Base-by-base conservation (phyloP, 2,113 vertebrate genomes). In the Pituophis catenifer region DNA sequence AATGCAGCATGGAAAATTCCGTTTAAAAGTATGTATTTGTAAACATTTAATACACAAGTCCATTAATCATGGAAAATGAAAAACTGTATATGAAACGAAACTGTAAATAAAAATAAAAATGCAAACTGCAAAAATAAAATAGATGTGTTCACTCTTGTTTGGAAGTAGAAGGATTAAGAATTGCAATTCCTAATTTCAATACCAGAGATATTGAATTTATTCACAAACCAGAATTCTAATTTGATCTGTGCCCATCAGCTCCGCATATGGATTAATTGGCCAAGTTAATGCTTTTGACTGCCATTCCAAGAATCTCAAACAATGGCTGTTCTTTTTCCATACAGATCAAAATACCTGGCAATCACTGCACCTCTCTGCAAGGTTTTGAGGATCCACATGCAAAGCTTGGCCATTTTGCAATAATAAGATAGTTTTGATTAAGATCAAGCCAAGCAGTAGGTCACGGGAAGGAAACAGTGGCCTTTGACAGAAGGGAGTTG, bases 401-500 rank as follows among this genome's bases (percentile, higher is more conserved):
- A 92, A 89, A 93, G 26, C 23, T 19, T 93, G 92, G 48, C 85
- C 81, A 81, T 17, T 1, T 88, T 92, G 75, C 57, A 96, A 95
- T 55, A 3, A 0, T 92, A 87, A 95, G 93, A 93, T 94, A 92
- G 95, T 96, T 97, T 97, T 94, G 95, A 96, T 96, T 96, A 91
- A 58, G 94, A 96, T 91, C 59, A 94, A 96, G 96, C 95, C 92
- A 95, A 96, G 93, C 92, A 96, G 94, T 93, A 95, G 95, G 96
- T 95, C 95, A 96, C 88, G 0, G 44, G 97, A 96, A 98, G 95
- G 96, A 95, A 96, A 97, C 96, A 95, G 91, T 97, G 96, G 94
- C 95, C 94, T 94, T 96, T 97, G 96, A 92, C 95, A 96, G 94
- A 97, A 98, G 98, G 98, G 98, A 98, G 98, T 98, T 97, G 97